Percentiles rank a stretch among this genome's conserved stretches.
Conservation (phyloP, 2,888 invertebrate species). For the Tenthredo amoena region DNA sequence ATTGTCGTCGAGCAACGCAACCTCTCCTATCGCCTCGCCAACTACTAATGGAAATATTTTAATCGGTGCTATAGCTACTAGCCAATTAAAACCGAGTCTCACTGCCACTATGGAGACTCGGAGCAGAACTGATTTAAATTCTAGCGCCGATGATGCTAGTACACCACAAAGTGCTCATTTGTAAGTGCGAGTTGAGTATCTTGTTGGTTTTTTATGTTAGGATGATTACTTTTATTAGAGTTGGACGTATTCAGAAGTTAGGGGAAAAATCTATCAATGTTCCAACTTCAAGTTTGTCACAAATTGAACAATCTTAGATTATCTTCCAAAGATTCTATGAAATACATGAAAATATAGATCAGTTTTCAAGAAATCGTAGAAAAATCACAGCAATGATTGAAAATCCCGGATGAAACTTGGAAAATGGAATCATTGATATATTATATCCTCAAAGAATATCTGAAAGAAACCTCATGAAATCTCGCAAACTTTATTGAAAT, state of each 20-base stretch:
- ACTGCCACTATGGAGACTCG: slow-evolving; percentile 75
- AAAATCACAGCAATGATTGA: no score
- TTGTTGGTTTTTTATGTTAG: not conserved
- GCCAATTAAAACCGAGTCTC: slow-evolving; percentile 74
- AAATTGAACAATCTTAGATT: no score
- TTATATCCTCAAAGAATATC: no score
- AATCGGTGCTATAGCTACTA: slow-evolving; percentile 74
- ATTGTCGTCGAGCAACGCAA: slow-evolving; percentile 75
- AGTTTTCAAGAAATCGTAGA: no score
- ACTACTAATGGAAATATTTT: slow-evolving; percentile 76
- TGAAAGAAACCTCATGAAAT: no score
- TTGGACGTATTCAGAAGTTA: not conserved
- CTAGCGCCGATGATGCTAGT: slow-evolving; percentile 69
- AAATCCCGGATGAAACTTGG: no score
- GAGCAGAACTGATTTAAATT: slow-evolving; percentile 71
- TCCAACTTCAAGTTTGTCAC: no score
- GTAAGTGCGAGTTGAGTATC: slow-evolving; percentile 63
- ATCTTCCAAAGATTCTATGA: no score
- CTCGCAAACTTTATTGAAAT: no score
- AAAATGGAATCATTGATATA: no score
- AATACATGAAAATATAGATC: no score
- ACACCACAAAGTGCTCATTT: slow-evolving; percentile 74
- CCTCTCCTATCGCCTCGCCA: slow-evolving; percentile 75
- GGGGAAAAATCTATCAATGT: not conserved
- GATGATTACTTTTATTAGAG: not conserved